Base-by-base conservation (phyloP, 2,888 invertebrate species). In the Mimachlamys varia region DNA sequence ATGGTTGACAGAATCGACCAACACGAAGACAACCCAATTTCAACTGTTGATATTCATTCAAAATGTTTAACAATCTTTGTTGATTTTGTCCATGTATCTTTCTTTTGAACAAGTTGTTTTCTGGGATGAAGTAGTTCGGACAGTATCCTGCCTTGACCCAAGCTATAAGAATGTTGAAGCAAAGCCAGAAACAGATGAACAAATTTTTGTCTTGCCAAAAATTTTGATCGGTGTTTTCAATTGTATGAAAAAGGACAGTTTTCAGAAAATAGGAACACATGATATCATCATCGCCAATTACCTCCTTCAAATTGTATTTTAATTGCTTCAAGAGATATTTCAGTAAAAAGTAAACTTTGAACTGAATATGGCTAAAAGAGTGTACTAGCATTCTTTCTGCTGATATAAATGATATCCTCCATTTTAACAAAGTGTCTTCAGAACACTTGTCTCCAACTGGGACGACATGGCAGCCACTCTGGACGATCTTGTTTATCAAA, bases 311-410 rank as follows among this genome's bases (percentile, higher is more conserved):
- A 12, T 13, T 10, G 12, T 15, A 12, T 27, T 76, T 76, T 22
- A 76, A 10, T 33, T 76, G 76, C 15, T 33, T 27, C 12, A 76
- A 33, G 76, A 76, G 33, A 76, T 76, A 33, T 76, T 76, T 76
- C 12, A 76, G 76, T 76, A 76, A 76, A 76, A 76, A 76, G 76
- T 76, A 76, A 76, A 76, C 76, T 76, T 76, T 76, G 76, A 76
- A 76, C 17, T 76, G 76, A 76, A 76, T 22, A 15, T 76, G 76
- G 27, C 22, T 76, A 12, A 76, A 76, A 76, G 76, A 76, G 33
- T 76, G 76, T 27, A 76, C 76, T 33, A 76, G 15, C 76, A 27
- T 76, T 22, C 76, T 76, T 27, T 76, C 76, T 76, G 76, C 76
- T 76, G 76, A 76, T 27, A 76, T 33, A 15, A 76, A 76, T 15